Percentiles rank a stretch among this genome's conserved stretches.
phyloP scores from a whole-genome alignment of 2,888 invertebrate species.

The Agrotis ipsilon region DNA sequence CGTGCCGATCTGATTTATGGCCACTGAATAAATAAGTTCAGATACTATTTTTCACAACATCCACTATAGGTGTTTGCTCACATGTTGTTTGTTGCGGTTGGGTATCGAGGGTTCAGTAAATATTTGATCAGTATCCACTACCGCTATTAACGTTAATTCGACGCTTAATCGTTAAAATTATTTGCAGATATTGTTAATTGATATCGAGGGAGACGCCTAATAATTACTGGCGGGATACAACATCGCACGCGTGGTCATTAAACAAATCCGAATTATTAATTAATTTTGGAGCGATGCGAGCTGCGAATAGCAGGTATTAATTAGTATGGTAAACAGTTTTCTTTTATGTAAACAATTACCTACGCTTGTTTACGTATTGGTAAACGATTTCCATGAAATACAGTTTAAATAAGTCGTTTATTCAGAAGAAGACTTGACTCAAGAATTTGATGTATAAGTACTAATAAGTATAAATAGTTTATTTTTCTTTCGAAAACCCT shows the following conservation, averaged over 20 bases:
- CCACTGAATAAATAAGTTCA: conserved; percentile 85
- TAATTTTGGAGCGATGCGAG: conserved; percentile 70
- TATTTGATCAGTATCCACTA: conserved; percentile 71
- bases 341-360: conserved; percentile 44
- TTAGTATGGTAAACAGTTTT: conserved; percentile 60
- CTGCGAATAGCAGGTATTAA: conserved; percentile 60
- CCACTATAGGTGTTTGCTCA: conserved; percentile 61
- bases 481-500: too few species aligned
- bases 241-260: conserved; percentile 72
- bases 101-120: conserved; percentile 70
- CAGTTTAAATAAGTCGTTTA: too few species aligned
- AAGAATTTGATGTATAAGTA: too few species aligned
- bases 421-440: too few species aligned
- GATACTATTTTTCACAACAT: conserved; percentile 74
- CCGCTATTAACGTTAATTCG: conserved; percentile 70
- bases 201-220: conserved; percentile 78
- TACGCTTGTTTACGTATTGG: not conserved
- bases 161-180: conserved; percentile 79
- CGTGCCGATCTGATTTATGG: conserved; percentile 88
- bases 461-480: too few species aligned
- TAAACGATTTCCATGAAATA: too few species aligned
- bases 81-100: conserved; percentile 62
- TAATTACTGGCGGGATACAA: conserved; percentile 71
- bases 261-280: conserved; percentile 81
- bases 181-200: conserved; percentile 81